These are phyloP conservation scores for Camponotus pennsylvanicus DNA, from an alignment of 1,140 invertebrate species.

Conservation along the genomic window DNA sequence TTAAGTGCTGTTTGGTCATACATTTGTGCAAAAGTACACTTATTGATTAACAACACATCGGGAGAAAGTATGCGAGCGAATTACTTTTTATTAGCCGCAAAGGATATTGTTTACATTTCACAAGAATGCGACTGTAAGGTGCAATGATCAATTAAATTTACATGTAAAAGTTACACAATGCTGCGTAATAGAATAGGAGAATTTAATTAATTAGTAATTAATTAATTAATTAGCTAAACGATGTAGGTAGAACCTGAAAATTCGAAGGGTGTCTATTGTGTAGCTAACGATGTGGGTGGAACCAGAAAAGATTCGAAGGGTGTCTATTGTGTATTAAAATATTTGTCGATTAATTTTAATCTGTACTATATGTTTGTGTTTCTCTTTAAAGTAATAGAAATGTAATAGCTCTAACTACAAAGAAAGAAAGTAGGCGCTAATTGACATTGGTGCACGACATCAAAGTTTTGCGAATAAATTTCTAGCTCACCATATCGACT, in stretches of 20 bases:
- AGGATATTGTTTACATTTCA: background rate
- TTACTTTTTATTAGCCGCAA: background rate
- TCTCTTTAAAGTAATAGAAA: background rate
- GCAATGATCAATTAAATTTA: background rate
- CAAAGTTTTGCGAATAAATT: conserved; percentile 2
- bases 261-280: no score
- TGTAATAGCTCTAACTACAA: background rate
- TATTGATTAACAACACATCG: background rate
- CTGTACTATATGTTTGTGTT: background rate
- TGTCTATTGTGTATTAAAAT: background rate
- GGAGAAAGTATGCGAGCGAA: conserved; percentile 1
- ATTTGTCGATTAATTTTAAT: background rate
- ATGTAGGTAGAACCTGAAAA: background rate
- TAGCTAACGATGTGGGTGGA: background rate
- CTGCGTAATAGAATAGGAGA: background rate
- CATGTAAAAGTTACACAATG: background rate
- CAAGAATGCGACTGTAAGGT: background rate
- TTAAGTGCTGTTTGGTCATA: background rate
- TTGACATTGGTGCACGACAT: background rate
- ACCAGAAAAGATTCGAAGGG: background rate
- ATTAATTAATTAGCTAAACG: conserved; percentile 31
- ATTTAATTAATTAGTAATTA: conserved; percentile 7
- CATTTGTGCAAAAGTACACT: conserved; percentile 6
- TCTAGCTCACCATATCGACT: background rate
- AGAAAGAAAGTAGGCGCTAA: background rate